phyloP scores from a whole-genome alignment of 2,113 vertebrate genomes.

The Solea senegalensis region DNA sequence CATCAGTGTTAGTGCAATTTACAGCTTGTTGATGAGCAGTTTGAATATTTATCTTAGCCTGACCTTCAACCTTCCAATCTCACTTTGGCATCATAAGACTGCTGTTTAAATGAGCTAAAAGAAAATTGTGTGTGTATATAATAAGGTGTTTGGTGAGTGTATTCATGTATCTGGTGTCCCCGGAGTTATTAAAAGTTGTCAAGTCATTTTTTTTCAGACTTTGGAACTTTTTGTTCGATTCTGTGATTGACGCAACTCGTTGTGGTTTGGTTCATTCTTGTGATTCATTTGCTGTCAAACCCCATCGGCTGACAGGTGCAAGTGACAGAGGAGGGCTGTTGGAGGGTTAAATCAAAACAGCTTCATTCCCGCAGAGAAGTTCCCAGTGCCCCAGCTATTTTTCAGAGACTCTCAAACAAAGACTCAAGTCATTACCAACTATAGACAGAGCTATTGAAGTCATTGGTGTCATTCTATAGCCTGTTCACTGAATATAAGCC shows the following conservation, averaged over 20 bases:
- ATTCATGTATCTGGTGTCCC: too few relatives aligned
- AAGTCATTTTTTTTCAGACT: constrained; percentile 8
- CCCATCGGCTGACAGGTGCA: constrained; percentile 21
- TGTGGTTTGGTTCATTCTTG: constrained; percentile 32
- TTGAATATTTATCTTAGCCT: too few relatives aligned
- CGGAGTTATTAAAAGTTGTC: not conserved
- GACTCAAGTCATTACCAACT: constrained; percentile 25
- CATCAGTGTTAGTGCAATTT: too few relatives aligned
- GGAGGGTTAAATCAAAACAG: constrained; percentile 49
- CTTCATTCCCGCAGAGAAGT: constrained; percentile 36
- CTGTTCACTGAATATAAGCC: not conserved
- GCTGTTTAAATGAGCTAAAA: not conserved
- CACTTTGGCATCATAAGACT: not conserved
- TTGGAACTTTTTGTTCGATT: constrained; percentile 2
- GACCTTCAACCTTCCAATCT: not conserved
- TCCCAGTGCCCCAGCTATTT: constrained; percentile 14
- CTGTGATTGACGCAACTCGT: not conserved
- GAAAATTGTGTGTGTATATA: not conserved
- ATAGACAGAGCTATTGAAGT: not conserved
- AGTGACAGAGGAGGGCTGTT: constrained; percentile 2
- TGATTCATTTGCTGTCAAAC: constrained; percentile 22
- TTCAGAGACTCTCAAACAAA: constrained; percentile 30
- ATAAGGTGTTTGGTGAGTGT: too few relatives aligned
- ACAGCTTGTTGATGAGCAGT: too few relatives aligned
- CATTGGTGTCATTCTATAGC: not conserved